A percentile compares a stretch with the other conserved stretches of the same genome.
Evolutionary conservation across 2,113 vertebrate species (phyloP).

Genomic region (Trematocara marginatum): DNA sequence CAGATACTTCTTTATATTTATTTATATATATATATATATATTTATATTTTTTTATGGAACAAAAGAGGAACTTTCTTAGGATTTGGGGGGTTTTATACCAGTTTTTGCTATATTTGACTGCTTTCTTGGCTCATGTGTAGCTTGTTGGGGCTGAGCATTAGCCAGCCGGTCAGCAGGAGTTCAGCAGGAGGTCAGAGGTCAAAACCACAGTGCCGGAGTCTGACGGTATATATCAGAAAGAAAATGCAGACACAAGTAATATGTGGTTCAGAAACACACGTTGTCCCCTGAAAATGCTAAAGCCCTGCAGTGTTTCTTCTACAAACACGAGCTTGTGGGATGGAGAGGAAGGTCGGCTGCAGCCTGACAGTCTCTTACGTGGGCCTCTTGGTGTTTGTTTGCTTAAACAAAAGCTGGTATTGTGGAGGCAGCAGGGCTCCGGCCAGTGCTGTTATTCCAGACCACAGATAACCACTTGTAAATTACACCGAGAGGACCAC

Average conservation of each 20-base stretch:
- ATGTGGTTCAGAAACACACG: not conserved
- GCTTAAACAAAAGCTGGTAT: constrained; percentile 39
- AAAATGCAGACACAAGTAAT: not conserved
- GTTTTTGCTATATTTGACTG: no score
- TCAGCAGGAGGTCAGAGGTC: not conserved
- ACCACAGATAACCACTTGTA: constrained; percentile 2
- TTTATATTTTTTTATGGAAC: not conserved
- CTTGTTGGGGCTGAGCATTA: not conserved
- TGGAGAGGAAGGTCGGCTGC: not conserved
- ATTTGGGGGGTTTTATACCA: not conserved
- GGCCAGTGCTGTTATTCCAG: constrained; percentile 15
- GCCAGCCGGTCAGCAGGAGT: not conserved
- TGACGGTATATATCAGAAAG: not conserved
- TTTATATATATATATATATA: not conserved
- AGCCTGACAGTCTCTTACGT: not conserved
- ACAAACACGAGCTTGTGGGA: not conserved
- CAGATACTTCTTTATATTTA: not conserved
- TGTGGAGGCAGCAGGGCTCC: constrained; percentile 7
- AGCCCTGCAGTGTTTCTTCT: not conserved
- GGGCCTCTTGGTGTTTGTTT: constrained; percentile 27
- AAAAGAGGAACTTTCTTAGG: not conserved
- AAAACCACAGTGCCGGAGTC: not conserved
- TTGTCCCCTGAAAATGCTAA: not conserved
- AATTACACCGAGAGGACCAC: not conserved
- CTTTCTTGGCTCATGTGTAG: not conserved